Evolutionary conservation across 2,113 vertebrate species (phyloP), one percentile per base, ranked within the genome.

Genomic region (Lophius piscatorius): DNA sequence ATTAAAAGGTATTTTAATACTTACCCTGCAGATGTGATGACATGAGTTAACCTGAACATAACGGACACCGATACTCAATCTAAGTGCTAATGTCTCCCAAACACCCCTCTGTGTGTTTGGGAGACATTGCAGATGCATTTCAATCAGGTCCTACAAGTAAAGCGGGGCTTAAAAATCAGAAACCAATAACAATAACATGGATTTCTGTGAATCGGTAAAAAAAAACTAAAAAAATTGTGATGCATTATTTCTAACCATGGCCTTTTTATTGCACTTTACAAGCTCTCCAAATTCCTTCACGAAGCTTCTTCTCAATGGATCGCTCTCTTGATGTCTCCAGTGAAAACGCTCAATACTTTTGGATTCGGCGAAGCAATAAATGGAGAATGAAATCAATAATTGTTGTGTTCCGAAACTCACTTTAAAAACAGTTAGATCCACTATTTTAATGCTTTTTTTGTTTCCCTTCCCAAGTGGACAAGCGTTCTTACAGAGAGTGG

Each of bases 301-400:
- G 7, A 4, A 11, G 13, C 4, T 26, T 5, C 3, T 23, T n/a
- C n/a, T 11, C 17, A 22, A 3, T 46, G 16, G 10, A 45, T 64
- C 16, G 21, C 12, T 47, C 31, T 11, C 59, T 41, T 0, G 2
- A 23, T n/a, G 23, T 64, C 28, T 41, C 29, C 29, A 9, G 26
- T 60, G 41, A 35, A 64, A 35, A 29, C 26, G 50, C 49, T 51
- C 33, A 38, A 51, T 12, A 61, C 16, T 35, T 10, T 13, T 11
- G 16, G 38, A 42, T 65, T 76, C 51, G 63, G 42, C 23, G 31
- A 23, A 35, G 36, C 40, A 17, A 39, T 46, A 4, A 36, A 64
- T 29, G 65, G 12, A 36, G 34, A 62, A 16, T 35, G 13, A 48
- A 76, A 74, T 77, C 74, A 66, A 70, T 77, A 56, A 48, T n/a